Conservation (phyloP, 2,888 invertebrate species). For the Leptura quadrifasciata region DNA sequence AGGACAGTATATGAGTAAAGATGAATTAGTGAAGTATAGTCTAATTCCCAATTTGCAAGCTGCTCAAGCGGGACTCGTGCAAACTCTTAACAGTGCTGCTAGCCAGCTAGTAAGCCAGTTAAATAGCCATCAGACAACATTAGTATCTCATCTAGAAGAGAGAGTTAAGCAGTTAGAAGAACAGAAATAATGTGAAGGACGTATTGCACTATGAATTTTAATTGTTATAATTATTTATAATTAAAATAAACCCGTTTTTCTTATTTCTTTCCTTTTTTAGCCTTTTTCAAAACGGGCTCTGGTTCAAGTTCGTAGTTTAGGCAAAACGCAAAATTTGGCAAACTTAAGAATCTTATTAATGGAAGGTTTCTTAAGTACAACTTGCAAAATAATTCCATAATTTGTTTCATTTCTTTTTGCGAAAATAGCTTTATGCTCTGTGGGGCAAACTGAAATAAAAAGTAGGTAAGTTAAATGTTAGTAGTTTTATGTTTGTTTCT, state of each 20-base stretch:
- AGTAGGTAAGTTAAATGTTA: constrained; percentile 39
- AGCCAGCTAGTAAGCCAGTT: constrained; percentile 80
- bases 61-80: constrained; percentile 82
- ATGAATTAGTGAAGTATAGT: constrained; percentile 82
- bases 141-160: constrained; percentile 81
- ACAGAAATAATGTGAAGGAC: constrained; percentile 44
- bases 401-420: constrained; percentile 64
- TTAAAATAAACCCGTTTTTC: not conserved
- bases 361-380: constrained; percentile 71
- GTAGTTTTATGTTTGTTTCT: too few species aligned
- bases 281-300: constrained; percentile 49
- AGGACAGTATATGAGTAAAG: constrained; percentile 80
- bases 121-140: constrained; percentile 80
- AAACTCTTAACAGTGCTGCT: constrained; percentile 81
- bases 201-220: constrained; percentile 18
- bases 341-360: constrained; percentile 66
- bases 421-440: constrained; percentile 67
- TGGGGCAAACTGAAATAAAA: constrained; percentile 67
- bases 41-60: constrained; percentile 80
- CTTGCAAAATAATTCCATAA: constrained; percentile 68
- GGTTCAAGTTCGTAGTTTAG: constrained; percentile 64
- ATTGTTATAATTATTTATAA: constrained; percentile 21
- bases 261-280: constrained; percentile 48
- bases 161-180: constrained; percentile 73
- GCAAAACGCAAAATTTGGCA: constrained; percentile 70